Conservation (phyloP, 1,140 invertebrate species). For the Pemphigus obesinymphae region DNA sequence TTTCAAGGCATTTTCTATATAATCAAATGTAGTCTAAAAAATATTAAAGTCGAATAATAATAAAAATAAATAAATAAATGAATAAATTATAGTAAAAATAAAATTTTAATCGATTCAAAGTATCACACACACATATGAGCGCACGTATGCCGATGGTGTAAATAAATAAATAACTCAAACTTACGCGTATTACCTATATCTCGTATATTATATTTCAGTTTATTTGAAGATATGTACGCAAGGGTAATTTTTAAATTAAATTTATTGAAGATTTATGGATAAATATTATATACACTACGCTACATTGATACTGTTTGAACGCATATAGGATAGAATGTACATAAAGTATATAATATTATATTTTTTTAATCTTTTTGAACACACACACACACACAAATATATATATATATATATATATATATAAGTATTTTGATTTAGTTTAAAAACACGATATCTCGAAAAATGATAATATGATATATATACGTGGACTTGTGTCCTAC, state of each 20-base stretch:
- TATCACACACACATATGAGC: background rate
- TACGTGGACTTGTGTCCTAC: too few relatives aligned
- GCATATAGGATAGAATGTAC: too few relatives aligned
- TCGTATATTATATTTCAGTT: background rate
- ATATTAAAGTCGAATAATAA: too few relatives aligned
- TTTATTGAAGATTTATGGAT: background rate
- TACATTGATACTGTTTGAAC: background rate
- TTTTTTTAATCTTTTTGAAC: background rate
- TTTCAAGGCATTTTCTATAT: background rate
- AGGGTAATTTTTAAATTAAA: background rate
- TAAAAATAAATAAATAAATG: too few relatives aligned
- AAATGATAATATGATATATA: too few relatives aligned
- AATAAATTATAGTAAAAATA: too few relatives aligned
- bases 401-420: background rate
- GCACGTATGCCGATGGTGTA: too few relatives aligned
- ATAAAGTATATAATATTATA: background rate
- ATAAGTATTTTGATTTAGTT: too few relatives aligned
- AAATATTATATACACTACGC: background rate
- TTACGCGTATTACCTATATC: too few relatives aligned
- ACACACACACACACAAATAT: background rate
- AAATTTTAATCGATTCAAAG: background rate
- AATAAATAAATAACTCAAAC: background rate
- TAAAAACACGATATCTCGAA: too few relatives aligned
- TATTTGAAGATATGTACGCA: background rate
- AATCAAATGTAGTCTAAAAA: too few relatives aligned